Evolutionary conservation across 2,113 vertebrate species (phyloP), one percentile per base, ranked within the genome.

Genomic region (Lepus timidus): DNA sequence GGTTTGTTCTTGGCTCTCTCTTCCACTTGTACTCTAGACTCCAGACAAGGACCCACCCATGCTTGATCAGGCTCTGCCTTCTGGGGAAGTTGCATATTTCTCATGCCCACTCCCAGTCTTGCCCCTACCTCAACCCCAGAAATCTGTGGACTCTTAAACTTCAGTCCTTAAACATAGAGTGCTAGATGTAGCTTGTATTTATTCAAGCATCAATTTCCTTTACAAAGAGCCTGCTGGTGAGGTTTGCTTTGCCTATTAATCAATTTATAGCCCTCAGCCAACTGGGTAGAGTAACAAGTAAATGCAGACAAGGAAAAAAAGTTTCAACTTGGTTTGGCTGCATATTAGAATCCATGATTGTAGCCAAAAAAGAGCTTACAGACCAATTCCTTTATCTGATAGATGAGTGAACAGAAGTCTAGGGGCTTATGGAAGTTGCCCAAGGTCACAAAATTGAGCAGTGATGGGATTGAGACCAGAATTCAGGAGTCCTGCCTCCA

Each of bases 301-400:
- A 79, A 81, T 78, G 52, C n/a, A 95, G 73, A 95, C 81, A 71
- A 91, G 71, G n/a, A 11, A 65, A 62, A 78, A 87, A 84, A 81
- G 25, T 75, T 75, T 96, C 74, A 92, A 23, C 23, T 74, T 55
- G 78, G 14, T 90, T 90, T 95, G 91, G 73, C 88, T 81, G 10
- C 20, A 76, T 94, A 85, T 96, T 94, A 79, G 31, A 94, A 90
- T 88, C 31, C 22, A 52, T 79, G 74, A 75, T 68, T 68, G 29
- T 74, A 88, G 82, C 22, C 16, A 65, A 39, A 90, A 78, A 84
- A 10, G 14, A 75, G 27, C 49, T 88, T 85, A n/a, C 12, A 86
- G 36, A 82, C 13, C 82, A 90, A 88, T 90, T 96, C 33, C 25
- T 95, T 95, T 76, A 91, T 73, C 93, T 96, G 85, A 92, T 58